Evolutionary conservation across 2,797 vertebrate species (phyloP).

Genomic region (Premnoplex brunnescens): DNA sequence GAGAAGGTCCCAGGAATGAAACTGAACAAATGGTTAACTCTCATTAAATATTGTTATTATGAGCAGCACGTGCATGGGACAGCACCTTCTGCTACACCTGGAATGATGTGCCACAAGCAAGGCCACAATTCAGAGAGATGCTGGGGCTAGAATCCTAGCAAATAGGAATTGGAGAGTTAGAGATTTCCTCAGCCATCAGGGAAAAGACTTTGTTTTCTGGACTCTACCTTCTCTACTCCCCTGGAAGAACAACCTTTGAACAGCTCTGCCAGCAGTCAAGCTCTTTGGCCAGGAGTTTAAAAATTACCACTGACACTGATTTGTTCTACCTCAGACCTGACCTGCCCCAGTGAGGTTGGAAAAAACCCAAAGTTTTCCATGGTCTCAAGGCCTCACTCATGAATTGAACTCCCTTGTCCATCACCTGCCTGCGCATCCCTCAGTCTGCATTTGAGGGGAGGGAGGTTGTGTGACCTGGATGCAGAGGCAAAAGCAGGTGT

Average conservation of each 20-base stretch:
- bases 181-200: neutral
- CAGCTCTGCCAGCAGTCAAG: neutral
- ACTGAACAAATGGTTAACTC: neutral
- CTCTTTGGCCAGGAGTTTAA: neutral
- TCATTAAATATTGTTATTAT: neutral
- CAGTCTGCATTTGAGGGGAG: neutral
- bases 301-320: neutral
- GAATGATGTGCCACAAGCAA: neutral
- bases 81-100: neutral
- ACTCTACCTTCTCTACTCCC: neutral
- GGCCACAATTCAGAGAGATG: neutral
- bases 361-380: neutral
- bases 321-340: neutral
- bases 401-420: neutral
- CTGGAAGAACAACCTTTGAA: neutral
- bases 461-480: neutral
- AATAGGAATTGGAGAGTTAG: neutral
- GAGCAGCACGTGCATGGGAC: rapidly evolving
- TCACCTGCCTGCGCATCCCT: neutral
- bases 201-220: neutral
- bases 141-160: neutral
- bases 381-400: neutral
- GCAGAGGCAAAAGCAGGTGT: neutral
- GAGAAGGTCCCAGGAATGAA: neutral
- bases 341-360: neutral